phyloP scores from a whole-genome alignment of 2,797 vertebrate genomes.

The Parauchenoglanis punctatus region DNA sequence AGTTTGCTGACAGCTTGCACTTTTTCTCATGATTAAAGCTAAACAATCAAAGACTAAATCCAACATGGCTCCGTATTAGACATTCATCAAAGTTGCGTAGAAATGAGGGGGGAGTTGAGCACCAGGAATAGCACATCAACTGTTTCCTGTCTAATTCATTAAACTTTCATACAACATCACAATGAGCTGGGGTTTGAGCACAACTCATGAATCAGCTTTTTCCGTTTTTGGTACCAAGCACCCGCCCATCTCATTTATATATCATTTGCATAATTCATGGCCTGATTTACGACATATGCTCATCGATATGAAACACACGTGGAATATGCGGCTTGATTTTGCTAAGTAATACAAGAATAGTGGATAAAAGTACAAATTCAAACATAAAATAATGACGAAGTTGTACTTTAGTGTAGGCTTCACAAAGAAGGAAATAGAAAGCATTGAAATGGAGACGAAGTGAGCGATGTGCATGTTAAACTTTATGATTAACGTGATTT shows the following conservation, averaged over 20 bases:
- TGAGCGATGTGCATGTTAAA: neutral
- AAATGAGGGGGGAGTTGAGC: neutral
- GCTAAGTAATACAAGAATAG: neutral
- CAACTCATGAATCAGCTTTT: neutral
- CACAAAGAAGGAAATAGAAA: neutral
- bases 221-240: neutral
- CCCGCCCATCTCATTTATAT: neutral
- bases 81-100: neutral
- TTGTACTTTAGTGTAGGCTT: neutral
- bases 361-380: neutral
- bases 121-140: too few species aligned
- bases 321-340: neutral
- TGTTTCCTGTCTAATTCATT: neutral
- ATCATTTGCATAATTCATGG: neutral
- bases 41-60: neutral
- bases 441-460: neutral
- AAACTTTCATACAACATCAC: neutral
- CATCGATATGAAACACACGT: neutral
- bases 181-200: neutral
- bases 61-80: neutral
- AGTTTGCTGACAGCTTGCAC: neutral
- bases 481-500: neutral
- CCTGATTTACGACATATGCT: neutral
- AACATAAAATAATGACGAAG: neutral
- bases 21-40: slow-evolving; percentile 9